phyloP scores from a whole-genome alignment of 1,140 invertebrate species.

The Hyles euphorbiae region DNA sequence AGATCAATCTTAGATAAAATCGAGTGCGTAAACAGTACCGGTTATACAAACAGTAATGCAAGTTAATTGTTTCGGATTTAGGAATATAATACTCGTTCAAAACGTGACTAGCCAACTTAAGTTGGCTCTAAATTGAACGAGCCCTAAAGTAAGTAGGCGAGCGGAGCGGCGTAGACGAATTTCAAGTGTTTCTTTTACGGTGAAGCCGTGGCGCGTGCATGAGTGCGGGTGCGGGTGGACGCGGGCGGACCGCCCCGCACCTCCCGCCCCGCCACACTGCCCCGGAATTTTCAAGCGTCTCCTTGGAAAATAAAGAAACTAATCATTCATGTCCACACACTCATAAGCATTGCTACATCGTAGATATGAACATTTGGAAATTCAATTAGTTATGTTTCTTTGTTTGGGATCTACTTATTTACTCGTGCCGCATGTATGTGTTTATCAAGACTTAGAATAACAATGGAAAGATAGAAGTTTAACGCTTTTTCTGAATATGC shows the following conservation, averaged over 20 bases:
- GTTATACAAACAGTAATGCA: background rate
- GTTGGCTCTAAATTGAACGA: conserved; percentile 32
- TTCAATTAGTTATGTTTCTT: too few relatives aligned
- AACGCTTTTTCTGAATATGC: too few relatives aligned
- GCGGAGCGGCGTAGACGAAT: conserved; percentile 46
- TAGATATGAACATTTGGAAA: too few relatives aligned
- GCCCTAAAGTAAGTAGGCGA: conserved; percentile 34
- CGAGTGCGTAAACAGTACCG: background rate
- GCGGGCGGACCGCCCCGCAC: conserved; percentile 5
- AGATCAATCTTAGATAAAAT: too few relatives aligned
- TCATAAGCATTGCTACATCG: too few relatives aligned
- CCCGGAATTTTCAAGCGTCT: conserved; percentile 10
- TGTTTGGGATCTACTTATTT: too few relatives aligned
- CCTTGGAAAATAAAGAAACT: background rate
- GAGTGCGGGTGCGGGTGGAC: conserved; percentile 27
- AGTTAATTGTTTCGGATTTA: conserved; percentile 2
- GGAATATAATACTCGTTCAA: conserved; percentile 9
- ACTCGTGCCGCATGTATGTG: too few relatives aligned
- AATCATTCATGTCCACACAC: too few relatives aligned
- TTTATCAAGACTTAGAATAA: too few relatives aligned
- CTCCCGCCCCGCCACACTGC: too few relatives aligned
- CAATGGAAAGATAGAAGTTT: too few relatives aligned
- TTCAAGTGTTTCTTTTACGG: conserved; percentile 51
- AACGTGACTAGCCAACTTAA: conserved; percentile 24
- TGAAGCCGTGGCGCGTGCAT: conserved; percentile 51